Evolutionary conservation across 2,113 vertebrate species (phyloP).

Genomic region (Psettodes erumei): DNA sequence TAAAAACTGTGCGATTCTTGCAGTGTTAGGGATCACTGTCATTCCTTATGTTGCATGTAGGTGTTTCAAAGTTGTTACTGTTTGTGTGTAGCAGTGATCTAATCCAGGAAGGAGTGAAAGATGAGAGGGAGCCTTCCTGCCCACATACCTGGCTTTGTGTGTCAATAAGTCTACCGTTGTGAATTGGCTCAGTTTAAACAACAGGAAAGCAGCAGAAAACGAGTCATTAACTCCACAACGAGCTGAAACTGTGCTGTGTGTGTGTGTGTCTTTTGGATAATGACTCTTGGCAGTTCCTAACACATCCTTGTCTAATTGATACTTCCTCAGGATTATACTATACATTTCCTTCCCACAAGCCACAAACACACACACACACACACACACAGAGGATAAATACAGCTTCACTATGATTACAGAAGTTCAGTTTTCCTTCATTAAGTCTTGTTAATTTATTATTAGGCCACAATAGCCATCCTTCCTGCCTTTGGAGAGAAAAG

Average conservation of each 20-base stretch:
- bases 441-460: constrained; percentile 56
- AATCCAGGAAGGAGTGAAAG: constrained; percentile 45
- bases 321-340: constrained; percentile 66
- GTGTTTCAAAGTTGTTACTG: too few species aligned
- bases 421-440: constrained; percentile 54
- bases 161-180: constrained; percentile 54
- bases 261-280: constrained; percentile 53
- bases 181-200: constrained; percentile 59
- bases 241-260: constrained; percentile 47
- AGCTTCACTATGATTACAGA: constrained; percentile 61
- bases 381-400: constrained; percentile 19
- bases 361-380: constrained; percentile 18
- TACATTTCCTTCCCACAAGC: constrained; percentile 60
- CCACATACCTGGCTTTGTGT: constrained; percentile 54
- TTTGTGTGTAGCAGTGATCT: constrained; percentile 31
- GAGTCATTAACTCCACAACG: constrained; percentile 69
- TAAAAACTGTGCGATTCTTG: too few species aligned
- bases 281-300: constrained; percentile 52
- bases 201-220: constrained; percentile 65
- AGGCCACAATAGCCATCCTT: constrained; percentile 34
- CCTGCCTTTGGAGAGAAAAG: constrained; percentile 18
- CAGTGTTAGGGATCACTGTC: too few species aligned
- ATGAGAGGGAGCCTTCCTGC: constrained; percentile 38
- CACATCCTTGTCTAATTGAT: constrained; percentile 66
- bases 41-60: neutral